Evolutionary conservation across 2,113 vertebrate genomes (phyloP), one percentile per base, ranked within the genome.

Genomic region (Semicossyphus pulcher): DNA sequence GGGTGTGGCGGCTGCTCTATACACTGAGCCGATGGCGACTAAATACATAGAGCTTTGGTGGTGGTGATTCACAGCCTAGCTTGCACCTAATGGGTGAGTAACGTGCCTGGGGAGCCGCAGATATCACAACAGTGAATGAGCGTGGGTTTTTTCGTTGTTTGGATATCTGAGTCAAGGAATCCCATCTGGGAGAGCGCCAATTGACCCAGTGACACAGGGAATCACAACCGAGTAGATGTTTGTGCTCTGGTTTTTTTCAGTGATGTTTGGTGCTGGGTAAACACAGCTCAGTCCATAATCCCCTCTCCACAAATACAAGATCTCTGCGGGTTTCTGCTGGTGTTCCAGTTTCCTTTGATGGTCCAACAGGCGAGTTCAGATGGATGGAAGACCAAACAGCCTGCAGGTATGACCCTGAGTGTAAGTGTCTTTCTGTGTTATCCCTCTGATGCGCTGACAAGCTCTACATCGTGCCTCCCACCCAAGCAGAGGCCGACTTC

Each of bases 11-110:
- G 20, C 36, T 14, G 29, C 65, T 81, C 36, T 37, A 36, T 34
- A 68, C 34, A 61, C 62, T 11, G 44, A 64, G 66, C 52, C 76
- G 1, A 39, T 65, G 39, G 61, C 56, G 51, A 25, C 15, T 11
- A 31, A 31, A 20, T 11, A n/a, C 26, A 59, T 20, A 18, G 65
- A 57, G 61, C 64, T 62, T 42, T 56, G 28, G 42, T 60, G 58
- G 45, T 48, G 57, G 62, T 66, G 80, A 81, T 71, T 87, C 71
- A 77, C 52, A 66, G 4, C 44, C 49, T n/a, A 41, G 1, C 18
- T 34, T 66, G 18, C 51, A 29, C 21, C 61, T 61, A 80, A 78
- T 72, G 78, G 36, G n/a, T 77, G 72, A 87, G 83, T 69, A 84
- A 82, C 2, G 20, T 12, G 59, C 67, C 61, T 0, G 52, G 56